Conservation (phyloP, 2,888 invertebrate species). For the Epiblema foenella region DNA sequence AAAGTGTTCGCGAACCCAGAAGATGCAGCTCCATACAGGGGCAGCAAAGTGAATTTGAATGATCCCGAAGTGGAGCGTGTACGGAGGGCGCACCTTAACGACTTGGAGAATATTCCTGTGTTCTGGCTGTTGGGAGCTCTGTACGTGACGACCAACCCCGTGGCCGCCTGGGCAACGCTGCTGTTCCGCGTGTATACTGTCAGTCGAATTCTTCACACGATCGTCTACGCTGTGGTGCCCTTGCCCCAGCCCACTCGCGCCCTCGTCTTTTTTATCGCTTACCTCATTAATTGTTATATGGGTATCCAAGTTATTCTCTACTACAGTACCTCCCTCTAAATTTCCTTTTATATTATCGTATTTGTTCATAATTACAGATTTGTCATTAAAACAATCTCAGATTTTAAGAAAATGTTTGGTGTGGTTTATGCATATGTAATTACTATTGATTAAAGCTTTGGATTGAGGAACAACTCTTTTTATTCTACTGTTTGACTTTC, state of each 20-base stretch:
- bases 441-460: too few relatives aligned
- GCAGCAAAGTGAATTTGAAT: slow-evolving; percentile 64
- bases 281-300: slow-evolving; percentile 41
- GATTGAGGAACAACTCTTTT: too few relatives aligned
- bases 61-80: slow-evolving; percentile 82
- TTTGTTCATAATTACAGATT: too few relatives aligned
- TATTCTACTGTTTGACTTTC: too few relatives aligned
- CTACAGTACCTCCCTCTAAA: slow-evolving; percentile 35
- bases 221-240: slow-evolving; percentile 82
- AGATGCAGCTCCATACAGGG: slow-evolving; percentile 53
- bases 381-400: too few relatives aligned
- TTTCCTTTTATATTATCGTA: background rate
- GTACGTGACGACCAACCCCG: slow-evolving; percentile 80
- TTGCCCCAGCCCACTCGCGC: slow-evolving; percentile 71
- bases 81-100: slow-evolving; percentile 84
- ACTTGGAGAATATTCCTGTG: slow-evolving; percentile 85
- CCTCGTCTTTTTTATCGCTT: slow-evolving; percentile 44
- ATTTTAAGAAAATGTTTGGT: too few relatives aligned
- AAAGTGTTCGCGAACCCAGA: slow-evolving; percentile 36
- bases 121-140: slow-evolving; percentile 80
- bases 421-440: too few relatives aligned
- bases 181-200: slow-evolving; percentile 68
- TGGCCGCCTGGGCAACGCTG: slow-evolving; percentile 62
- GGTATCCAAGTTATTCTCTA: slow-evolving; percentile 43
- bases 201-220: slow-evolving; percentile 78